phyloP scores from a whole-genome alignment of 2,888 invertebrate species.

The Aromia moschata region DNA sequence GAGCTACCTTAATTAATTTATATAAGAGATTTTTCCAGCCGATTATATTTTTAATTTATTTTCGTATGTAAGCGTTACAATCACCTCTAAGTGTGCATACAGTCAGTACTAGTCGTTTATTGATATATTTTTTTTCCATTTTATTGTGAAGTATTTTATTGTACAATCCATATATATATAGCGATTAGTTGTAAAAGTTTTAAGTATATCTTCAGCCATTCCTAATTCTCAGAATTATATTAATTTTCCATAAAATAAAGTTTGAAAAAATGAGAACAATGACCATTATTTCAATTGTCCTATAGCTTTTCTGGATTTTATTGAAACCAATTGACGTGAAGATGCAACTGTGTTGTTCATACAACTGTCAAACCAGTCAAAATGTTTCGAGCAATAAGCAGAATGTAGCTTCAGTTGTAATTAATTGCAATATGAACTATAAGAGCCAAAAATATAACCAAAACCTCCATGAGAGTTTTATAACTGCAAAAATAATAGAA shows the following conservation, averaged over 20 bases:
- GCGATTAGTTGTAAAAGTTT: neutral
- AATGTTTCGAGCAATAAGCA: no score
- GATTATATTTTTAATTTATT: constrained; percentile 8
- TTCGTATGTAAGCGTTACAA: neutral
- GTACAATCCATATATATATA: neutral
- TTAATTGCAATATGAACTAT: no score
- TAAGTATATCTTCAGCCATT: neutral
- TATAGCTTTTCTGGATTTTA: no score
- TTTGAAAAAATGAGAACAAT: no score
- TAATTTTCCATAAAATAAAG: neutral
- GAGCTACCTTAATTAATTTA: constrained; percentile 1
- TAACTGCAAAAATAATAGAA: no score
- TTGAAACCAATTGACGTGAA: no score
- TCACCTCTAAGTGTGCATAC: constrained; percentile 1
- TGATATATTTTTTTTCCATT: neutral
- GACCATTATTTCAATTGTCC: no score
- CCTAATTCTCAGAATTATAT: neutral
- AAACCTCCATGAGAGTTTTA: no score
- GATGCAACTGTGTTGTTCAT: no score
- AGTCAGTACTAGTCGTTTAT: constrained; percentile 6
- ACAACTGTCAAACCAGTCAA: no score
- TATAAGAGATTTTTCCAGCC: neutral
- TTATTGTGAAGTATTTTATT: neutral
- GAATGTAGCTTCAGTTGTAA: no score
- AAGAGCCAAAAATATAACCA: no score